Evolutionary conservation across 53 echinoderm and acorn worm genomes (phyloP), one percentile per base, ranked within the genome.

Genomic region (Henricia sp.): DNA sequence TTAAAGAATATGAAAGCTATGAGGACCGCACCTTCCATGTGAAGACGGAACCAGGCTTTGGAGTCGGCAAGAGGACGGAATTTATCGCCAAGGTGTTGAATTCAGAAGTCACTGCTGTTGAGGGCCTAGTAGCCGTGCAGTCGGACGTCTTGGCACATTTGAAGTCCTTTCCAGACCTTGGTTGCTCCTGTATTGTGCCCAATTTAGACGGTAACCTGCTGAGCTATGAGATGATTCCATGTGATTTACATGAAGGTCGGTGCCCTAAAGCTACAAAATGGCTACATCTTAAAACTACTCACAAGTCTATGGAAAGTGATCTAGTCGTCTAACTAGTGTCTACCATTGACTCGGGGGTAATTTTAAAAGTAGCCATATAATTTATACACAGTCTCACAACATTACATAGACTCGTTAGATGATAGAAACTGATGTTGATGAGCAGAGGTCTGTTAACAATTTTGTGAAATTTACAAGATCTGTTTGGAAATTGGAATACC

Each of bases 11-110:
- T 4, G 62, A 60, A 13, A 78, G 78, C 44, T 78, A 63, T 42
- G 62, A 78, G 33, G 78, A 78, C 48, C 60, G 78, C 11, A 78
- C 63, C 10, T 78, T 46, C 78, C 48, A 78, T 64, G 78, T 78
- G 29, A 78, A 46, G 78, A 34, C 64, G 14, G 36, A 56, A 17
- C 78, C 50, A 0, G 48, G 62, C 8, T 27, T 25, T 11, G 78
- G 50, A 64, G 44, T 48, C 6, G 78, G 64, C 19, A 64, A 27
- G 63, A 43, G 44, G n/a, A 37, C 62, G 21, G 78, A 78, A 48
- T 78, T 78, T 36, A 78, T 40, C 32, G 46, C 46, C 70, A 78
- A 76, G 43, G 60, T 76, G 40, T 17, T 76, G 77, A 76, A 76
- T 16, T 57, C 77, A 19, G 24, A n/a, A 28, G 20, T 27, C 29